phyloP scores from a whole-genome alignment of 2,113 vertebrate genomes.

The Ranitomeya variabilis region DNA sequence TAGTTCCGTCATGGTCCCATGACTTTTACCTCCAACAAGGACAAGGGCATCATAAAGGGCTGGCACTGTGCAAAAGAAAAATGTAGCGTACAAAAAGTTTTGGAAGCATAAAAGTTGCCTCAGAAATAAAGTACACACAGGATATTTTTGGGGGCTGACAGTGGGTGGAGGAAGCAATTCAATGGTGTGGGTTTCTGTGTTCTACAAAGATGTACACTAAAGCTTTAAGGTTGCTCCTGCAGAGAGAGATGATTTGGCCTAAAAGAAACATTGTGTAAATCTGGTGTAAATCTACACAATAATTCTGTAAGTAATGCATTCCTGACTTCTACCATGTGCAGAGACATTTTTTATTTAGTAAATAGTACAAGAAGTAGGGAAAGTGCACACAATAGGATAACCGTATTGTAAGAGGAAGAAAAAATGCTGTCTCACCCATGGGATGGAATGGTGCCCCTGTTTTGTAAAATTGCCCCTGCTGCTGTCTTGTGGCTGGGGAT shows the following conservation, averaged over 20 bases:
- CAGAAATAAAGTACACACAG: background rate
- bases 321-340: background rate
- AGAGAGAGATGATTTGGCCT: background rate
- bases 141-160: background rate
- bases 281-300: background rate
- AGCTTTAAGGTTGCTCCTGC: background rate
- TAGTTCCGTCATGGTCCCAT: slow-evolving; percentile 6
- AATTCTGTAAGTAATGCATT: background rate
- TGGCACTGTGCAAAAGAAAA: slow-evolving; percentile 10
- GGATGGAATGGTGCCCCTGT: too few species aligned
- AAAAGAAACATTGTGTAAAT: background rate
- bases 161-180: background rate
- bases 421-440: too few species aligned
- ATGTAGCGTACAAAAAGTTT: background rate
- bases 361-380: too few species aligned
- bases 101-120: slow-evolving; percentile 5
- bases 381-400: too few species aligned
- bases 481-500: too few species aligned
- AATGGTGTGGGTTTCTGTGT: background rate
- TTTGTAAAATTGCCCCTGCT: too few species aligned
- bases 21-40: slow-evolving; percentile 27
- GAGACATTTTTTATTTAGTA: background rate
- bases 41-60: slow-evolving; percentile 25
- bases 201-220: background rate
- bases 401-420: too few species aligned